Percentiles rank a stretch among this genome's conserved stretches.
Conservation (phyloP, 2,113 vertebrate species). For the Ascaphus truei region DNA sequence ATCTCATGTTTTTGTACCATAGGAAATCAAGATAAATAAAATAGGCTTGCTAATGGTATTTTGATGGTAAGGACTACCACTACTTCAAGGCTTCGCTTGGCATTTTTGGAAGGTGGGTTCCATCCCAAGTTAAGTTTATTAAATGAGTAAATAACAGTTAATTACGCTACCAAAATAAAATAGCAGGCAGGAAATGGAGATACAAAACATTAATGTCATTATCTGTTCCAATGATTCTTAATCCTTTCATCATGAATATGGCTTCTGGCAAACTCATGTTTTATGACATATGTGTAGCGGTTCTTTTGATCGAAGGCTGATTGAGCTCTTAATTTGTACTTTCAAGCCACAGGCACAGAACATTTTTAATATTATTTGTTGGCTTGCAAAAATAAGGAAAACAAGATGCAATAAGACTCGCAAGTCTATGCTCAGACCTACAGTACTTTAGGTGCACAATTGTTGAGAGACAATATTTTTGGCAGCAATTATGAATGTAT, state of each 20-base stretch:
- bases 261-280: not conserved
- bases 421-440: not conserved
- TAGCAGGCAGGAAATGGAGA: not conserved
- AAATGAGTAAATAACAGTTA: conserved; percentile 1
- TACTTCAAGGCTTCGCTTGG: too few relatives aligned
- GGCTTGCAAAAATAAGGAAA: not conserved
- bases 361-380: not conserved
- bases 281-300: not conserved
- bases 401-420: not conserved
- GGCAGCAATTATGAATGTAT: too few relatives aligned
- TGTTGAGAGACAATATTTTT: too few relatives aligned
- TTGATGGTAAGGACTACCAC: too few relatives aligned
- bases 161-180: not conserved
- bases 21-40: too few relatives aligned
- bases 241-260: not conserved
- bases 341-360: not conserved
- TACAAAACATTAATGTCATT: not conserved
- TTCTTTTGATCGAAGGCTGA: not conserved
- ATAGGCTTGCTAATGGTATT: too few relatives aligned
- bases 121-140: not conserved
- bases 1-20: too few relatives aligned
- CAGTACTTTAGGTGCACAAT: not conserved
- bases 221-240: not conserved
- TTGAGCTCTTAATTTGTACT: not conserved
- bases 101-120: not conserved